Evolutionary conservation across 2,888 invertebrate species (phyloP), one percentile per base, ranked within the genome.

Genomic region (Leptopilina myrica): DNA sequence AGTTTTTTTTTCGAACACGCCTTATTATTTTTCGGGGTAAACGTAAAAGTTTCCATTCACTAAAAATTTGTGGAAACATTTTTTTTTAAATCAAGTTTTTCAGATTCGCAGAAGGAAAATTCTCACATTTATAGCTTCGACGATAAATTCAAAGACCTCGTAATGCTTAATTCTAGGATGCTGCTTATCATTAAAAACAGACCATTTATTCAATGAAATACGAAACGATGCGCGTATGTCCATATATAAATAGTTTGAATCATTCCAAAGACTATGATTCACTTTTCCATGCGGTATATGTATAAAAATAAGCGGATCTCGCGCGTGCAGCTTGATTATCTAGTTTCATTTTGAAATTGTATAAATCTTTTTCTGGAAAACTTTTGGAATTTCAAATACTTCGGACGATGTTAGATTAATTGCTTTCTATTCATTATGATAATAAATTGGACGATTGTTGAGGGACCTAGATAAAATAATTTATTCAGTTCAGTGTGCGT

Each of bases 161-260:
- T 33, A 33, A 33, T 33, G 33, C 5, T 33, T 12, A 49, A 11
- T 12, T 69, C n/a, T 33, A 53, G 33, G 33, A 69, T 69, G 53
- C 26, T 69, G 53, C 33, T 53, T 69, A 56, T 69, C 53, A 56
- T 69, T 49, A 53, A 53, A 33, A 20, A 69, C 26, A 53, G 53
- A 12, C n/a, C 67, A 67, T 67, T 67, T 67, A 12, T 67, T 67
- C 20, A 46, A 67, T 67, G 46, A 67, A 15, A 67, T 20, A 67
- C 15, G 67, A 46, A 46, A 20, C 67, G 49, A 15, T 49, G 20
- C 67, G 67, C 49, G 49, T 67, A 15, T 46, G 20, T 67, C 49
- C 20, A 49, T 33, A 33, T 33, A 33, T 46, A 67, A 46, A 43
- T 46, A 46, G 49, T 67, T 49, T 49, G 46, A 67, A 67, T 67